These are phyloP conservation scores for Oncorhynchus clarkii DNA, from an alignment of 2,113 vertebrate genomes.

Conservation along the genomic window DNA sequence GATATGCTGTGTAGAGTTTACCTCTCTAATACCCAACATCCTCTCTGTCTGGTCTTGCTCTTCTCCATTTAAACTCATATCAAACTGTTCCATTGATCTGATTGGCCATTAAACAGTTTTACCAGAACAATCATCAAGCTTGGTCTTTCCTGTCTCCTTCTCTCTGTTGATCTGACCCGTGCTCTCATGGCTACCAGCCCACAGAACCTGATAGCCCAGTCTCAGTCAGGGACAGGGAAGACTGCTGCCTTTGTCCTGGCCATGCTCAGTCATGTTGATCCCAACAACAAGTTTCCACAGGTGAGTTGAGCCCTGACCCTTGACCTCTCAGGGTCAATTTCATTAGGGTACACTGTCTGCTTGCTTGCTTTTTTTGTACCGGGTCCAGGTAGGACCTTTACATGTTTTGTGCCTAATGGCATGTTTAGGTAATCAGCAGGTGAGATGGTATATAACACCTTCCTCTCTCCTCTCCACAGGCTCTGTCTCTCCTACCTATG, in stretches of 20 bases:
- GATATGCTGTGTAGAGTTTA: not conserved
- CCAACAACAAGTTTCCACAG: constrained; percentile 87
- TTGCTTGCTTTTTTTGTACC: not conserved
- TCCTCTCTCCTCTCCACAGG: no score
- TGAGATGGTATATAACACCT: not conserved
- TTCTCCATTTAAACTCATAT: not conserved
- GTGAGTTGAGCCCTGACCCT: constrained; percentile 59
- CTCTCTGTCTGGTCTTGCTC: not conserved
- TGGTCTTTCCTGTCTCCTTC: not conserved
- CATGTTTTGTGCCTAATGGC: not conserved
- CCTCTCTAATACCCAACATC: not conserved
- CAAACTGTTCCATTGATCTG: no score
- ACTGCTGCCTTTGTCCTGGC: constrained; percentile 96
- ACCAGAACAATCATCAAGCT: no score
- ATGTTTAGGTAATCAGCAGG: no score
- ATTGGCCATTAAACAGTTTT: no score
- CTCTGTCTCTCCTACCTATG: no score
- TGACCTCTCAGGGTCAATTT: no score
- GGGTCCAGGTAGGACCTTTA: no score
- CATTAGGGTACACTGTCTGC: no score
- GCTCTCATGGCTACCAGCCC: constrained; percentile 69
- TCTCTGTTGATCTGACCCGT: not conserved
- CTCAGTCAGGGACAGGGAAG: constrained; percentile 96
- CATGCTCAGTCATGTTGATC: constrained; percentile 94
- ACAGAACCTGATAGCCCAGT: constrained; percentile 96